phyloP scores from a whole-genome alignment of 1,140 invertebrate species.

The Andrena cerasifolii region DNA sequence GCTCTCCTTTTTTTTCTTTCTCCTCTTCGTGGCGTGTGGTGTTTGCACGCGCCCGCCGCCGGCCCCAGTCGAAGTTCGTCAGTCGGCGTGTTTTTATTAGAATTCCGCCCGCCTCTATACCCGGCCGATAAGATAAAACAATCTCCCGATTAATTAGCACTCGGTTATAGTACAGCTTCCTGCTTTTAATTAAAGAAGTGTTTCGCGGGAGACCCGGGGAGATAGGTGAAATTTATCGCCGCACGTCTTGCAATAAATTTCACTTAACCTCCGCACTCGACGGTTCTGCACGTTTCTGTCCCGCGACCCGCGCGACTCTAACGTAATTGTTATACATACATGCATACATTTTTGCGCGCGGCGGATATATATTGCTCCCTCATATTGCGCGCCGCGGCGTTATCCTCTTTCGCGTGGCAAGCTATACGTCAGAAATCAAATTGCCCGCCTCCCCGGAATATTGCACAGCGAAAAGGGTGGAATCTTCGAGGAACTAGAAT shows the following conservation, averaged over 20 bases:
- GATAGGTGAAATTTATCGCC: conserved; percentile 64
- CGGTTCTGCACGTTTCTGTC: conserved; percentile 44
- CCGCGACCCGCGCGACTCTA: conserved; percentile 13
- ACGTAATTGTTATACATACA: conserved; percentile 63
- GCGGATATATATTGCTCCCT: conserved; percentile 49
- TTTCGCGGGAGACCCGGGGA: conserved; percentile 45
- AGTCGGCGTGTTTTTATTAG: conserved; percentile 46
- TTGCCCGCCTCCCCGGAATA: not conserved
- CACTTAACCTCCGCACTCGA: conserved; percentile 57
- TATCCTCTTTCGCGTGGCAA: not conserved
- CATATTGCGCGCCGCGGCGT: not conserved
- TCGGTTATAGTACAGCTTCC: conserved; percentile 50
- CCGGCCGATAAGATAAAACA: conserved; percentile 49
- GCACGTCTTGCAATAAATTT: conserved; percentile 62
- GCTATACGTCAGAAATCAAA: not conserved
- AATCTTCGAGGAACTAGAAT: too few species aligned
- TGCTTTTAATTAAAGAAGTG: conserved; percentile 67
- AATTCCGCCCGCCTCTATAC: conserved; percentile 38
- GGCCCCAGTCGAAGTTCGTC: conserved; percentile 6
- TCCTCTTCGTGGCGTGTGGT: not conserved
- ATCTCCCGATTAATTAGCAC: conserved; percentile 52
- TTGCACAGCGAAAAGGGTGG: too few species aligned
- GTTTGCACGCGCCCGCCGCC: conserved; percentile 6
- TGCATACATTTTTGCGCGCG: conserved; percentile 46
- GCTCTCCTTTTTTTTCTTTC: not conserved